Evolutionary conservation across 2,888 invertebrate species (phyloP), one percentile per base, ranked within the genome.

Genomic region (Drosophila aldrichi): DNA sequence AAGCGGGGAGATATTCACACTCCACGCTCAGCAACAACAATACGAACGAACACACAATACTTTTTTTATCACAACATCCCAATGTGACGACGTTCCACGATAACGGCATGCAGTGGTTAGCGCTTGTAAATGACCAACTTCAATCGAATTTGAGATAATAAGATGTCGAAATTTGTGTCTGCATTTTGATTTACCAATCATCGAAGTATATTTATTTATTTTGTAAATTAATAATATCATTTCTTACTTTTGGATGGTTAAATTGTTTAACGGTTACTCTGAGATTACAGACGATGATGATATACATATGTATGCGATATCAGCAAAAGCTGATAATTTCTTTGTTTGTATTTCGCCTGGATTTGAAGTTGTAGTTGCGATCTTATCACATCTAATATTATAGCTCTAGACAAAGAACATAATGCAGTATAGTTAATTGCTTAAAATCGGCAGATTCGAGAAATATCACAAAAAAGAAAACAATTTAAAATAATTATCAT

Each of bases 381-480:
- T 38, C 38, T 65, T 65, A 75, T 66, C 54, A 77, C 65, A 79
- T 54, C 22, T 18, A 56, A 58, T 52, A 54, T 36, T 36, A 46
- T 32, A 41, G 32, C 60, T 54, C 55, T 65, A 65, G 40, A 62
- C 41, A 73, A 29, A 57, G 48, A 57, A 14, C 29, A 32, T 49
- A 76, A 41, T 46, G 43, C 25, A 64, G 66, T 36, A 46, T 74
- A 41, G 62, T 52, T 54, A 56, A 70, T 74, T 73, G 70, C 61
- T 68, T 74, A 25, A 68, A 65, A 57, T 59, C 58, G 73, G 57
- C 54, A 67, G 56, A 67, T 63, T 71, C 63, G 49, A 64, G 56
- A 68, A 65, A 68, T 86, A 83, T 86, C 86, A 83, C 86, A 80
- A 57, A 57, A 56, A 54, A 57, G 55, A 56, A 54, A 70, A 54